Base-by-base conservation (phyloP, 2,888 invertebrate genomes). In the Chrysolina haemoptera region DNA sequence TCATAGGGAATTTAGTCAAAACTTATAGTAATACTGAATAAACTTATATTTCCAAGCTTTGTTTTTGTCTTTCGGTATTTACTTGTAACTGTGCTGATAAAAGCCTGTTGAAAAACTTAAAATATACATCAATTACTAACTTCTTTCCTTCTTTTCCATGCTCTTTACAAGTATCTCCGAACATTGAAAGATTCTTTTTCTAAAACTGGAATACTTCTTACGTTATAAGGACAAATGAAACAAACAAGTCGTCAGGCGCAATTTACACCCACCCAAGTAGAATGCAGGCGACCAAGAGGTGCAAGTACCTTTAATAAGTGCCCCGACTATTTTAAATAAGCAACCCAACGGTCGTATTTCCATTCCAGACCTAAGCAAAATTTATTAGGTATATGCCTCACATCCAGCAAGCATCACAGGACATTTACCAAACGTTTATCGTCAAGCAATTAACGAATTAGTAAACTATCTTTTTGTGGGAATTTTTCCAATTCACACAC, bases 221-320 rank as follows among this genome's bases (percentile, higher is more conserved):
- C 35, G 8, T 35, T 35, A 35, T 35, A n/a, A n/a, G 35, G 35
- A 8, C 8, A 35, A 35, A 35, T 35, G 8, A 35, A 35, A 35
- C 35, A 35, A 8, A 8, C 35, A 3, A 8, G 35, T 0, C 35
- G 35, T 35, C 20, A 20, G 20, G 76, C 41, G 64, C 63, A 76
- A 59, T 76, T 76, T 50, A 71, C 76, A 50, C 22, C 14, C 14
- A 14, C 55, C 75, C 50, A 10, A 59, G 35, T 40, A 41, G 64
- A 65, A 50, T 50, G 46, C 74, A 76, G 64, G 70, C 71, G 67
- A 71, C 67, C 63, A 68, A 22, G 50, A 66, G 66, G 66, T 53
- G 18, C 50, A 50, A 66, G 66, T 50, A 66, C 66, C 66, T 50
- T 66, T 66, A 53, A 53, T 20, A 41, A 53, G 67, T 67, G 55